Conservation (phyloP, 1,140 invertebrate genomes). For the Diprion similis region DNA sequence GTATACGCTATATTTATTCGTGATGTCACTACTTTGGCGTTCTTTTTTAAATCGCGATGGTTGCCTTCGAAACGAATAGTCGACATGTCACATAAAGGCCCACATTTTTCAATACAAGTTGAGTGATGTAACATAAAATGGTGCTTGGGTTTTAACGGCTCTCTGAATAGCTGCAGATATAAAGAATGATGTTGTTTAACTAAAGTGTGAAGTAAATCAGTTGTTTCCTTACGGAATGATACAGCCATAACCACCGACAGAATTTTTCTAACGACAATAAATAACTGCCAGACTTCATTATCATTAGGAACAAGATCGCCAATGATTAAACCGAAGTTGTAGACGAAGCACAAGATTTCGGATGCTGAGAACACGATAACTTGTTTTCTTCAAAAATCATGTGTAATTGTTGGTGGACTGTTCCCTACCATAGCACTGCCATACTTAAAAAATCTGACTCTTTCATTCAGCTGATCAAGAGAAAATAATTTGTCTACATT, state of each 20-base stretch:
- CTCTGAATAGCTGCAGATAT: conserved; percentile 23
- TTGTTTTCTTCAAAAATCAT: conserved; percentile 18
- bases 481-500: conserved; percentile 23
- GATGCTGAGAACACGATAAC: conserved; percentile 27
- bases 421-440: conserved; percentile 13
- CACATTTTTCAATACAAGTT: too few species aligned
- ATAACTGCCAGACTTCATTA: conserved; percentile 21
- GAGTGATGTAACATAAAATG: too few species aligned
- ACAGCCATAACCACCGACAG: conserved; percentile 9
- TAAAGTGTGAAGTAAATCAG: conserved; percentile 5
- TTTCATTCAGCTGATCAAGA: conserved; percentile 26
- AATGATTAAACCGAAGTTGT: conserved; percentile 28
- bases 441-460: conserved; percentile 29
- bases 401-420: conserved; percentile 11
- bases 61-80: too few species aligned
- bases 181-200: conserved; percentile 21
- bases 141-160: too few species aligned
- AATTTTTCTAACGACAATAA: conserved; percentile 17
- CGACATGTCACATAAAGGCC: too few species aligned
- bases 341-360: conserved; percentile 29
- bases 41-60: too few species aligned
- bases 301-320: conserved; percentile 24
- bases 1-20: too few species aligned
- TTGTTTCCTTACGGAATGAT: background rate
- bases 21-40: too few species aligned